Evolutionary conservation across 2,113 vertebrate genomes (phyloP), one percentile per base, ranked within the genome.

Genomic region (Microtus richardsoni): DNA sequence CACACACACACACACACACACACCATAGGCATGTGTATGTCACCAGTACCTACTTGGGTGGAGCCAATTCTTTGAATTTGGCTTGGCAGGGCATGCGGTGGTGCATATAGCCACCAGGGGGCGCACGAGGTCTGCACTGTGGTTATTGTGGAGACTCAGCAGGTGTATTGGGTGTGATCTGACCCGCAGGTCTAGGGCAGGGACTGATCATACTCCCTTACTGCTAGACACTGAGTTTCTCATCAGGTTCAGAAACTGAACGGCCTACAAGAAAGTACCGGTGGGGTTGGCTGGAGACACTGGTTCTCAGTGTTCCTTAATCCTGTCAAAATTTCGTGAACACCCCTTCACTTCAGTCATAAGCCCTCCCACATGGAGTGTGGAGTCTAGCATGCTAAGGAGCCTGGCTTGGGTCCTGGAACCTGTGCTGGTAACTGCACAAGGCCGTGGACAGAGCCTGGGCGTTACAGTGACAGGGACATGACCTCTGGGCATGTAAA

Each of bases 21-120:
- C 64, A 0, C 26, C 30, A 28, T 26, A 5, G 22, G 36, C 68
- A 5, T 10, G 19, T 11, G 0, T 12, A 7, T 73, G 24, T 58
- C 24, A 30, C 70, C 4, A 30, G 87, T 36, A 22, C 88, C 12
- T 16, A n/a, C 74, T 12, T 54, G 14, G 71, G 39, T 62, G n/a
- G n/a, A 54, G 9, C 39, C n/a, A 33, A 8, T 58, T n/a, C 49
- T 44, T 41, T 89, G 54, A 64, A n/a, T 8, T 7, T 78, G 58
- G 41, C 41, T 44, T 12, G 21, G 60, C 22, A 39, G 60, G 68
- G 19, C 66, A 21, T 36, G 90, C 49, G 62, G 1, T 73, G 78
- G 21, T 19, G 3, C n/a, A 24, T 24, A 11, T 30, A 7, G 21
- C 66, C 79, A 73, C 90, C 90, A 91, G 90, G 66, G 16, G 47